These are phyloP conservation scores for Hoplostethus atlanticus DNA, from an alignment of 2,797 vertebrate species.

Conservation along the genomic window DNA sequence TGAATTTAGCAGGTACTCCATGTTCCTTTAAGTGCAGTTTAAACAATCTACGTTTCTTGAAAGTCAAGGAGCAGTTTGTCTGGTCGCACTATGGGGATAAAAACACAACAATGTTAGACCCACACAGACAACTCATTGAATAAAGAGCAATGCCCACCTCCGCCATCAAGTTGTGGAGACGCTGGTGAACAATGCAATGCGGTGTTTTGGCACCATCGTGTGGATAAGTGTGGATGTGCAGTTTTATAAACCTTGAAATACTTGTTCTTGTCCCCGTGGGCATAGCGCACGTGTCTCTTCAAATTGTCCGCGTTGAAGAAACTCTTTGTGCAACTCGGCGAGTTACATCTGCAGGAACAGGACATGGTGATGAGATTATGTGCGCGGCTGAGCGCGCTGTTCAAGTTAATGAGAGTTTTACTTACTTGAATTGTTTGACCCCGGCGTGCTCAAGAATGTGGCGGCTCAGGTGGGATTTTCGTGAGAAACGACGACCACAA, in stretches of 20 bases:
- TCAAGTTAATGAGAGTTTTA: neutral
- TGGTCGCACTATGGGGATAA: constrained; percentile 75
- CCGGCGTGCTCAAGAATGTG: constrained; percentile 76
- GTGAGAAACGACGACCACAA: constrained; percentile 76
- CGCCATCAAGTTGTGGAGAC: too few relatives aligned
- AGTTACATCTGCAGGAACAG: constrained; percentile 69
- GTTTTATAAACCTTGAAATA: constrained; percentile 79
- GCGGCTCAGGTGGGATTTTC: constrained; percentile 74
- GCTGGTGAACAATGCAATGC: neutral
- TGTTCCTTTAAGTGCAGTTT: constrained; percentile 80
- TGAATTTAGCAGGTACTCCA: constrained; percentile 59
- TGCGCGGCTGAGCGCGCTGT: accelerated
- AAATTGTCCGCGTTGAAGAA: constrained; percentile 65
- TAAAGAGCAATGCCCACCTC: neutral
- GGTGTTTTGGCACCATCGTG: constrained; percentile 53
- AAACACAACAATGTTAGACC: neutral
- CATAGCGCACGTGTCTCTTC: constrained; percentile 71
- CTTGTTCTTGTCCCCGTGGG: constrained; percentile 66
- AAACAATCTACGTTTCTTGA: constrained; percentile 81
- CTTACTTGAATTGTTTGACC: constrained; percentile 71
- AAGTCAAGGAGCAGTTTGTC: constrained; percentile 75
- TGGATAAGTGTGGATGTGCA: neutral
- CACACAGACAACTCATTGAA: neutral
- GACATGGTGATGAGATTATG: neutral
- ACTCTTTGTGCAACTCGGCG: constrained; percentile 50